Conservation (phyloP, 2,797 vertebrate genomes). For the Chromis chromis region DNA sequence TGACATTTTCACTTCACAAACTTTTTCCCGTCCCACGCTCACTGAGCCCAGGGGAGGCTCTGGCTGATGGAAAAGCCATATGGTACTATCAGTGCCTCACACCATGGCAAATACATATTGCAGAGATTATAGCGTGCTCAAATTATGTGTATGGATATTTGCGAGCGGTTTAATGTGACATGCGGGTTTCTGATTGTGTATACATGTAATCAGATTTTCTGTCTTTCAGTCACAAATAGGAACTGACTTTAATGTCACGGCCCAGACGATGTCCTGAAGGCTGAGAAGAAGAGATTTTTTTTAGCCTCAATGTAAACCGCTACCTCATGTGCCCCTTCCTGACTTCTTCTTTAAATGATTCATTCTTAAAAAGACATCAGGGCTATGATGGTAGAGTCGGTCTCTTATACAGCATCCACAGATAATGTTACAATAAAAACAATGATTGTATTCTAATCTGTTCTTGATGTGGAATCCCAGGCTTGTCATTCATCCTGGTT, state of each 20-base stretch:
- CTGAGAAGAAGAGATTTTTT: slow-evolving; percentile 47
- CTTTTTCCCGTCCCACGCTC: slow-evolving; percentile 22
- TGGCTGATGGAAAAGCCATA: slow-evolving; percentile 60
- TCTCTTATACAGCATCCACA: slow-evolving; percentile 9
- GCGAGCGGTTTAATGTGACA: slow-evolving; percentile 29
- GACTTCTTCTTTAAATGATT: slow-evolving; percentile 50
- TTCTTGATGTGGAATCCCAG: neutral
- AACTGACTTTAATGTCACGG: slow-evolving; percentile 46
- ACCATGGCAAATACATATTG: slow-evolving; percentile 35
- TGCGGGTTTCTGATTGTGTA: slow-evolving; percentile 22
- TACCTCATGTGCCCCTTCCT: slow-evolving; percentile 27
- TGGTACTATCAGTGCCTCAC: slow-evolving; percentile 36
- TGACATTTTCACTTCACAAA: slow-evolving; percentile 53
- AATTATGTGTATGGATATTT: slow-evolving; percentile 25
- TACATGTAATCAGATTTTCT: slow-evolving; percentile 40
- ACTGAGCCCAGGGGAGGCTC: slow-evolving; percentile 46
- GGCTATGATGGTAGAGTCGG: slow-evolving; percentile 7
- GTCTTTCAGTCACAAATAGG: slow-evolving; percentile 31
- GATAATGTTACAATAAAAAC: slow-evolving; percentile 11
- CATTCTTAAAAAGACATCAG: slow-evolving; percentile 42
- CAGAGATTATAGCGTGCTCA: slow-evolving; percentile 26
- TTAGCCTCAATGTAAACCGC: slow-evolving; percentile 51
- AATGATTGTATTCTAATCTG: neutral
- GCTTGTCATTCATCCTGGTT: neutral
- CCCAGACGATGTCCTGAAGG: slow-evolving; percentile 44